Conservation (phyloP, 2,113 vertebrate genomes). For the Kryptolebias marmoratus region DNA sequence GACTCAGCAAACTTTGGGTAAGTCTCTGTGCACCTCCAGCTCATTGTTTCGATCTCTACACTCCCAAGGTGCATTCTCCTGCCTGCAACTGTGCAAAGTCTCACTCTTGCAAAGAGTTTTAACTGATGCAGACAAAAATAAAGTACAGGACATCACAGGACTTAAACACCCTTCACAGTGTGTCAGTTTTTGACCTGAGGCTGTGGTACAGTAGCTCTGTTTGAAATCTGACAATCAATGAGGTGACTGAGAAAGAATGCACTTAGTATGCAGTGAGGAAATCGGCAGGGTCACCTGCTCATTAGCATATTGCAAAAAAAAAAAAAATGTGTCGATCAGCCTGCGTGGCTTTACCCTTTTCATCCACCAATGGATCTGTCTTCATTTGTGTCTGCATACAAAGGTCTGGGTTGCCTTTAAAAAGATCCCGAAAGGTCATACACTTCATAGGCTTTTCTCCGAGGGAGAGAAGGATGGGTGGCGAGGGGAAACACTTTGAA, state of each 20-base stretch:
- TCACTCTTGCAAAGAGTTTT: constrained; percentile 37
- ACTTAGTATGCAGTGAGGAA: constrained; percentile 69
- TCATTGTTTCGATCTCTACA: background rate
- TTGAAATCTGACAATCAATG: constrained; percentile 68
- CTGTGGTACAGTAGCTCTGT: constrained; percentile 42
- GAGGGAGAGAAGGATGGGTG: constrained; percentile 56
- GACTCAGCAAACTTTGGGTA: constrained; percentile 93
- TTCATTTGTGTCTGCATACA: constrained; percentile 80
- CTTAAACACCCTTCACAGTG: constrained; percentile 38
- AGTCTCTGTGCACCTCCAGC: constrained; percentile 59
- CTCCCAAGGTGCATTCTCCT: constrained; percentile 11
- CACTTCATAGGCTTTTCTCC: constrained; percentile 71
- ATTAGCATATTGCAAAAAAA: constrained; percentile 72
- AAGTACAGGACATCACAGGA: constrained; percentile 28
- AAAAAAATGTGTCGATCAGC: constrained; percentile 66
- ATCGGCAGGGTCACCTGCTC: constrained; percentile 62
- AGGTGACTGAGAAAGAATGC: constrained; percentile 65
- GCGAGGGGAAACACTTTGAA: constrained; percentile 66
- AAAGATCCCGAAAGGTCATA: constrained; percentile 80
- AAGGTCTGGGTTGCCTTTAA: constrained; percentile 81
- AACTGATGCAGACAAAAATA: constrained; percentile 8
- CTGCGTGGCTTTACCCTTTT: constrained; percentile 79
- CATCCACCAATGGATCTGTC: constrained; percentile 78
- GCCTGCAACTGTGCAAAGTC: constrained; percentile 11
- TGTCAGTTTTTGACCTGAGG: constrained; percentile 36